Evolutionary conservation across 2,888 invertebrate species (phyloP).

Genomic region (Cremastinae sp.): DNA sequence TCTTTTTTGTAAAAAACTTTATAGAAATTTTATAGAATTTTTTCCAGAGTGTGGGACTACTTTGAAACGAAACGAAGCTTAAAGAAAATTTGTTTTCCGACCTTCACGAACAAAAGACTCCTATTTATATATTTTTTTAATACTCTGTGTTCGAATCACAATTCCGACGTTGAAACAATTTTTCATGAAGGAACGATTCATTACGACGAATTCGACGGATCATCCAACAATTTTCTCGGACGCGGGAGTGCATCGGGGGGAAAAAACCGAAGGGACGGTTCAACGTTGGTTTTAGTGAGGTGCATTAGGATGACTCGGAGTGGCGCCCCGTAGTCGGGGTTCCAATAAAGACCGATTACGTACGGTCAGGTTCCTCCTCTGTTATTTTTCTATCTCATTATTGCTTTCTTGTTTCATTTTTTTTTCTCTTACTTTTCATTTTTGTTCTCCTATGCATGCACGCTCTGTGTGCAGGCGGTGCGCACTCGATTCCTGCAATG

Average conservation of each 20-base stretch:
- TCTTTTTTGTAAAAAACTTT: too few species aligned
- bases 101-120: too few species aligned
- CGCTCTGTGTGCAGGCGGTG: too few species aligned
- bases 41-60: too few species aligned
- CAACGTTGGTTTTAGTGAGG: conserved; percentile 34
- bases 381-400: conserved; percentile 5
- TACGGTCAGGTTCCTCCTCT: conserved; percentile 56
- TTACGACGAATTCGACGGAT: not conserved
- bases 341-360: conserved; percentile 59
- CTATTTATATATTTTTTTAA: too few species aligned
- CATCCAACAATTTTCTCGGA: not conserved
- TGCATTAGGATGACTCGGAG: conserved; percentile 28
- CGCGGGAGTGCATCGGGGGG: not conserved
- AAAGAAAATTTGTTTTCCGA: too few species aligned
- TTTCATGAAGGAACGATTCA: not conserved
- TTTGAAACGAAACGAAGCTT: too few species aligned
- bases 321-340: conserved; percentile 51
- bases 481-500: conserved; percentile 61
- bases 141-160: not conserved
- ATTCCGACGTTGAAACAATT: not conserved
- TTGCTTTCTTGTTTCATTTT: too few species aligned
- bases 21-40: too few species aligned
- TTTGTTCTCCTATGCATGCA: too few species aligned
- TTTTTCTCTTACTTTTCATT: too few species aligned
- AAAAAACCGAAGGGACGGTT: conserved; percentile 9